Conservation (phyloP, 2,113 vertebrate genomes). For the Rhizomys pruinosus region DNA sequence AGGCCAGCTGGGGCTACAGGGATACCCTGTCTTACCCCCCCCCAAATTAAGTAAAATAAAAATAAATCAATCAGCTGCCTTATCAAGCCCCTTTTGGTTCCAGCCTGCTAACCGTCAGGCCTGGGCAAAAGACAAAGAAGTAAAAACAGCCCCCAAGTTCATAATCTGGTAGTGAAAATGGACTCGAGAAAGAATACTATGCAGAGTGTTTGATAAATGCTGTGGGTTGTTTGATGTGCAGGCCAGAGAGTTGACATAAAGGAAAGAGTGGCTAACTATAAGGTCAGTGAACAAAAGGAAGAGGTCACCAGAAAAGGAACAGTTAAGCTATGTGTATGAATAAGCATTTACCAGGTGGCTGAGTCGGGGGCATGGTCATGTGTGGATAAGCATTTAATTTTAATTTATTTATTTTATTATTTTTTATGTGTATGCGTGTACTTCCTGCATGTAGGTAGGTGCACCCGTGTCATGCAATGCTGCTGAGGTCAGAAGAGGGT, state of each 20-base stretch:
- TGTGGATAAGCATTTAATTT: neutral
- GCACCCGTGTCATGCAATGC: too few relatives aligned
- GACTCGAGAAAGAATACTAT: neutral
- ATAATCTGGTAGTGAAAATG: slow-evolving; percentile 24
- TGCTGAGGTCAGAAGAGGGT: too few relatives aligned
- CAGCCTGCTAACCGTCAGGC: neutral
- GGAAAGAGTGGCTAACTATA: neutral
- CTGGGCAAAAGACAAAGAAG: slow-evolving; percentile 8
- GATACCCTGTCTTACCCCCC: too few relatives aligned
- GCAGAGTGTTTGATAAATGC: neutral
- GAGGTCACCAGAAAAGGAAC: neutral
- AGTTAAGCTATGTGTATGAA: neutral
- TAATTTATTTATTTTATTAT: too few relatives aligned
- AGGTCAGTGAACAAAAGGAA: neutral
- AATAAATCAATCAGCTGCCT: too few relatives aligned
- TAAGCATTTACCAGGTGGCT: neutral
- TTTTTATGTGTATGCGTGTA: too few relatives aligned
- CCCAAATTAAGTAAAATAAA: too few relatives aligned
- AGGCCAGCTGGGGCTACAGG: too few relatives aligned
- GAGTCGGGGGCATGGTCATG: neutral
- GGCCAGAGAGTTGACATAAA: neutral
- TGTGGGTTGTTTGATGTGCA: neutral
- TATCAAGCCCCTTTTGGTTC: neutral
- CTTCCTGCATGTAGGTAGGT: too few relatives aligned
- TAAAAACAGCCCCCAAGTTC: neutral